These are phyloP conservation scores for Lasius fuliginosus DNA, from an alignment of 2,888 invertebrate genomes.

Conservation along the genomic window DNA sequence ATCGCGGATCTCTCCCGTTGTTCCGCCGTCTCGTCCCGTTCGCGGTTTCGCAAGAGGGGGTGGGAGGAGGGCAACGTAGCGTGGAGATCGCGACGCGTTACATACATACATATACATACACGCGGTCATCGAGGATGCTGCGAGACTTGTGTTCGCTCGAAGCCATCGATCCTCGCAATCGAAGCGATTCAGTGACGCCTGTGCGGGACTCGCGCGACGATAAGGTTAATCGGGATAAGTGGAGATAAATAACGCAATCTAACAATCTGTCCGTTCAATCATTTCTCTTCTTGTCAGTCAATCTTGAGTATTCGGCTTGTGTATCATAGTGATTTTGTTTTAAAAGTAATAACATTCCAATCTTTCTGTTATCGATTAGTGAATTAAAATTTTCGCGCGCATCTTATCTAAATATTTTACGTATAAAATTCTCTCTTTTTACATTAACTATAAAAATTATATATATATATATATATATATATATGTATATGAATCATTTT, in stretches of 20 bases:
- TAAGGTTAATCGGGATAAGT: constrained; percentile 39
- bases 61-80: neutral
- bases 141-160: constrained; percentile 34
- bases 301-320: constrained; percentile 5
- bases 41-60: constrained; percentile 7
- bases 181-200: constrained; percentile 48
- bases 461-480: too few relatives aligned
- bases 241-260: constrained; percentile 21
- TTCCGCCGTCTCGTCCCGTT: neutral
- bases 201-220: constrained; percentile 31
- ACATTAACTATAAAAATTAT: neutral
- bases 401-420: neutral
- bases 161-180: constrained; percentile 50
- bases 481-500: too few relatives aligned
- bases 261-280: neutral
- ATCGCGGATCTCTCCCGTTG: constrained; percentile 3
- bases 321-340: neutral
- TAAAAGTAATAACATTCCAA: neutral
- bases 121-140: constrained; percentile 38
- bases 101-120: neutral
- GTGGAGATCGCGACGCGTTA: constrained; percentile 14
- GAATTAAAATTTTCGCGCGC: neutral
- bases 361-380: neutral
- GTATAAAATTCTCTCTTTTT: neutral
- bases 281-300: neutral